A percentile compares a stretch with the other conserved stretches of the same genome.
phyloP scores from a whole-genome alignment of 2,888 invertebrate genomes.

The Dicroscelio sp. region DNA sequence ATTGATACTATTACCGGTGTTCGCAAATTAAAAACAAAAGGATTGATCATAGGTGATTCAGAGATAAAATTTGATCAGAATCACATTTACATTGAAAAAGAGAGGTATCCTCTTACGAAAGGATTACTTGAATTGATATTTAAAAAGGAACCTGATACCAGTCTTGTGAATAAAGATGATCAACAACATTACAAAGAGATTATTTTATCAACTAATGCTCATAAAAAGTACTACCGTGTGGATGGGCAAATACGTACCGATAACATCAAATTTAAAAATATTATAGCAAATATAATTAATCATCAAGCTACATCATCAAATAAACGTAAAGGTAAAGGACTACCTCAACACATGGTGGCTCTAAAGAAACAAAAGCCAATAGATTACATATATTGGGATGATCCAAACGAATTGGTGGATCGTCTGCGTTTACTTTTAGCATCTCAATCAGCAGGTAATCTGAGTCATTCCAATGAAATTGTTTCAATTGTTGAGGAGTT shows the following conservation, averaged over 20 bases:
- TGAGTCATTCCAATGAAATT: conserved; percentile 74
- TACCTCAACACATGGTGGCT: not conserved
- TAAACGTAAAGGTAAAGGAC: conserved; percentile 19
- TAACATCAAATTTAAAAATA: conserved; percentile 39
- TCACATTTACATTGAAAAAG: not conserved
- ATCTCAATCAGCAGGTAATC: conserved; percentile 75
- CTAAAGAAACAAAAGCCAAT: conserved; percentile 25
- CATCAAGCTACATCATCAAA: conserved; percentile 1
- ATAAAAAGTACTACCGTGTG: conserved; percentile 65
- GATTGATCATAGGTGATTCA: conserved; percentile 29
- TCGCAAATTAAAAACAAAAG: conserved; percentile 46
- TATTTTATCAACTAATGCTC: conserved; percentile 68
- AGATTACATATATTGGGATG: conserved; percentile 75
- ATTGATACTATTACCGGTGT: conserved; percentile 36
- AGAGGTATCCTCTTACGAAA: conserved; percentile 24
- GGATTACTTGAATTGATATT: conserved; percentile 28
- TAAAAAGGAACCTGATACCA: conserved; percentile 29
- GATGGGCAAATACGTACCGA: conserved; percentile 10
- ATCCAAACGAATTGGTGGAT: conserved; percentile 80
- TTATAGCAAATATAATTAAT: conserved; percentile 30
- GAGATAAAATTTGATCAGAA: conserved; percentile 24
- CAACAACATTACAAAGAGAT: conserved; percentile 60
- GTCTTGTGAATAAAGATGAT: conserved; percentile 37
- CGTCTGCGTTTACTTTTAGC: conserved; percentile 68
- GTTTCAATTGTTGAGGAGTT: conserved; percentile 76